phyloP scores from a whole-genome alignment of 2,888 invertebrate species.

The Diarsia brunnea region DNA sequence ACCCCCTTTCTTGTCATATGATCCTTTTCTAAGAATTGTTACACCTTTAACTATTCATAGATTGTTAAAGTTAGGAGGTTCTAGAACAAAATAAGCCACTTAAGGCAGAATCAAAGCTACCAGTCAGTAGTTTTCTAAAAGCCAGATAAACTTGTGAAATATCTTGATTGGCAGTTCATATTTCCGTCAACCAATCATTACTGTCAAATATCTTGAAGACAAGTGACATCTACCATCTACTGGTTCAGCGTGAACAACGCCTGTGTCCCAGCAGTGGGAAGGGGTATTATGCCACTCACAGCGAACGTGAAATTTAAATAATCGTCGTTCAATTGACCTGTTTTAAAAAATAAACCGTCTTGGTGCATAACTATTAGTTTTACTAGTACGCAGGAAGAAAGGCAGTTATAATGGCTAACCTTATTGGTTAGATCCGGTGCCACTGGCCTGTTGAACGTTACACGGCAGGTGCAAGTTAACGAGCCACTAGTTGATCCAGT shows the following conservation, averaged over 20 bases:
- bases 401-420: slow-evolving; percentile 48
- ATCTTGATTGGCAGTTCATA: neutral
- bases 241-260: neutral
- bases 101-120: neutral
- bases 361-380: neutral
- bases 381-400: slow-evolving; percentile 39
- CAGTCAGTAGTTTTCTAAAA: neutral
- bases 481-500: slow-evolving; percentile 56
- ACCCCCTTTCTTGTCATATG: too few species aligned
- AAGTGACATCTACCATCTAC: neutral
- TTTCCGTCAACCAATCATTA: neutral
- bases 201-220: neutral
- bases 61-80: neutral
- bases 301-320: neutral
- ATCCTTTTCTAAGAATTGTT: too few species aligned
- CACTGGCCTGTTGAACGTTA: slow-evolving; percentile 52
- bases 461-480: slow-evolving; percentile 52
- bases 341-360: neutral
- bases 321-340: neutral
- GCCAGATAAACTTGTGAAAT: neutral
- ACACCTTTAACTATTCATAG: neutral
- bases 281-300: neutral
- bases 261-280: neutral
- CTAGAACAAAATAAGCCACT: neutral
- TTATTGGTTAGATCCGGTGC: slow-evolving; percentile 54